Base-by-base conservation (phyloP, 2,888 invertebrate genomes). In the Tenthredo mesomela region DNA sequence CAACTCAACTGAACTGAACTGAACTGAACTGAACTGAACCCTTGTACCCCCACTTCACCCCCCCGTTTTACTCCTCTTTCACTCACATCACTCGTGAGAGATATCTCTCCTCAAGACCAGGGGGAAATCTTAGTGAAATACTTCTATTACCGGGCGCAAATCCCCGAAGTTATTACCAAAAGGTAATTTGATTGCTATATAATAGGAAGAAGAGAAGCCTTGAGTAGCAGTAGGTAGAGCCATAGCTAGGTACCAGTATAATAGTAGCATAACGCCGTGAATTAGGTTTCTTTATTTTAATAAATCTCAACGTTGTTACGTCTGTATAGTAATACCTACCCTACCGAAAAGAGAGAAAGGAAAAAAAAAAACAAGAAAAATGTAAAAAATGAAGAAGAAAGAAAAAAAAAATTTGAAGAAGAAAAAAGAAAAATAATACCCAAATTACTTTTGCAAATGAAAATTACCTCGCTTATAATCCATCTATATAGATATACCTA, bases 71-170 rank as follows among this genome's bases (percentile, higher is more conserved):
- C 18, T 70, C 37, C 70, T 37, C 15, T 70, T 70, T 75, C 54
- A 12, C 40, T 29, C 50, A 73, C 21, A n/a, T 61, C 47, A 40
- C 54, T 18, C 21, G 47, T n/a, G 40, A 67, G 82, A 82, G n/a
- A 54, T 54, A 54, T n/a, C n/a, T 54, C 54, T 70, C 29, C 29
- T 21, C 43, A 82, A 82, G 29, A 82, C 82, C 82, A 21, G 43
- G 25, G 82, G 82, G 82, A 82, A 82, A 82, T 82, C 82, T 82
- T 82, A 82, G 65, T 82, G 82, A 82, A 82, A 82, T 65, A 82
- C 67, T 67, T 82, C 82, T 82, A 82, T 82, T 82, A 82, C 47
- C n/a, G 67, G 15, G n/a, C 25, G 43, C 12, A 65, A 77, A 82
- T 82, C 82, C 82, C 67, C 18, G 25, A 82, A 82, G 82, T 82